These are phyloP conservation scores for Gari tellinella DNA, from an alignment of 2,888 invertebrate species.

Conservation along the genomic window DNA sequence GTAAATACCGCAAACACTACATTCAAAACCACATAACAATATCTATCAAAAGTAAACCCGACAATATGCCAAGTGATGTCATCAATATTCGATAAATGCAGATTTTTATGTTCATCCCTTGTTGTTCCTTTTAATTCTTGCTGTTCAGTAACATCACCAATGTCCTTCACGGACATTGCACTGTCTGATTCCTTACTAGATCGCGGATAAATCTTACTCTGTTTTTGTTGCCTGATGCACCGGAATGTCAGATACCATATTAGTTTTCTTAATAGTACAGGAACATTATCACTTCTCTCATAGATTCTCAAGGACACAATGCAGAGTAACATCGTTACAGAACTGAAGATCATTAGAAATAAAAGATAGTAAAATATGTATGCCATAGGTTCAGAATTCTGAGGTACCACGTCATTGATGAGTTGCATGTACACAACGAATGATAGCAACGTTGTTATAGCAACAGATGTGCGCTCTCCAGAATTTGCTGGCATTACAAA, in stretches of 20 bases:
- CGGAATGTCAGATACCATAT: conserved; percentile 1
- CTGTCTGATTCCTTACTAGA: not conserved
- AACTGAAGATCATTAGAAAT: conserved; percentile 39
- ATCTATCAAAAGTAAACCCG: conserved; percentile 39
- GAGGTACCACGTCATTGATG: conserved; percentile 49
- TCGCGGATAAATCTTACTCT: not conserved
- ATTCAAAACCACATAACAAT: conserved; percentile 9
- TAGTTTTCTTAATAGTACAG: conserved; percentile 5
- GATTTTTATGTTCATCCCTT: not conserved
- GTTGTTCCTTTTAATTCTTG: not conserved
- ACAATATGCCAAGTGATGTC: conserved; percentile 25
- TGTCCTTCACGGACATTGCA: not conserved
- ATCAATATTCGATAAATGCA: not conserved
- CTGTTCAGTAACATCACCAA: no score
- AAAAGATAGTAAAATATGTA: conserved; percentile 46
- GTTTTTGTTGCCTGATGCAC: not conserved
- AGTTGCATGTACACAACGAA: conserved; percentile 52
- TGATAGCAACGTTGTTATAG: conserved; percentile 48
- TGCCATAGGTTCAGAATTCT: conserved; percentile 43
- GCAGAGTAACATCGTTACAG: conserved; percentile 23
- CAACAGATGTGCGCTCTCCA: conserved; percentile 45
- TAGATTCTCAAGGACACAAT: conserved; percentile 39
- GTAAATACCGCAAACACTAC: not conserved
- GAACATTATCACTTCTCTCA: conserved; percentile 17
- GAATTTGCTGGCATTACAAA: conserved; percentile 48